Percentiles rank a stretch among this genome's conserved stretches.
phyloP scores from a whole-genome alignment of 2,888 invertebrate genomes.

The Helobdella robusta region DNA sequence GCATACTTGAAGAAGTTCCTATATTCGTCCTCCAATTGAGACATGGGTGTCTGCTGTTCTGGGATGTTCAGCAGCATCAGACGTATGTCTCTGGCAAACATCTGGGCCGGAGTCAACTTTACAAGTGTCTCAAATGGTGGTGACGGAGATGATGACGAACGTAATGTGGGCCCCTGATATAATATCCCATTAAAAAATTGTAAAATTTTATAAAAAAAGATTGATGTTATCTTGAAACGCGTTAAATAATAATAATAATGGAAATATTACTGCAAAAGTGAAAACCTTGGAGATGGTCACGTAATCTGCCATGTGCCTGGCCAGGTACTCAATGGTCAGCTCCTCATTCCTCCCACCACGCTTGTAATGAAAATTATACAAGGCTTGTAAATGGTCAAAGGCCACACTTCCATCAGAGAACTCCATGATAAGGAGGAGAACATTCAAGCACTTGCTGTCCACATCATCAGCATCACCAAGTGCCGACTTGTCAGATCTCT shows the following conservation, averaged over 20 bases:
- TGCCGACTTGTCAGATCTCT: no score
- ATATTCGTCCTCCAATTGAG: constrained; percentile 35
- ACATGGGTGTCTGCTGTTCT: constrained; percentile 50
- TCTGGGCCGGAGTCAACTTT: constrained; percentile 47
- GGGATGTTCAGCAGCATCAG: constrained; percentile 53
- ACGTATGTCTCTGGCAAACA: constrained; percentile 55
- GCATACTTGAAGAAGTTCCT: constrained; percentile 42
- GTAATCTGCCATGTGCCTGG: neutral
- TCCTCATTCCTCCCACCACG: no score
- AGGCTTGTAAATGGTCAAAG: constrained; percentile 18
- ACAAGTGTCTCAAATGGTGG: no score
- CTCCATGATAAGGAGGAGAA: constrained; percentile 58
- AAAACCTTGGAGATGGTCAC: no score
- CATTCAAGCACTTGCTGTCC: constrained; percentile 41
- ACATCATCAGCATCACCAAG: neutral
- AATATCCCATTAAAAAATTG: no score
- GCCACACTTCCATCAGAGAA: constrained; percentile 40
- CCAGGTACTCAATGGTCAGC: neutral
- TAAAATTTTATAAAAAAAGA: no score
- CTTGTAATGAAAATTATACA: constrained; percentile 9
- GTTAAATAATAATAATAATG: no score
- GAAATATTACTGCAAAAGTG: no score
- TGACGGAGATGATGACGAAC: no score
- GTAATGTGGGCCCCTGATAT: no score
- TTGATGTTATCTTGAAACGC: no score